phyloP scores from a whole-genome alignment of 2,888 invertebrate genomes.

The Lithophane semibrunnea region DNA sequence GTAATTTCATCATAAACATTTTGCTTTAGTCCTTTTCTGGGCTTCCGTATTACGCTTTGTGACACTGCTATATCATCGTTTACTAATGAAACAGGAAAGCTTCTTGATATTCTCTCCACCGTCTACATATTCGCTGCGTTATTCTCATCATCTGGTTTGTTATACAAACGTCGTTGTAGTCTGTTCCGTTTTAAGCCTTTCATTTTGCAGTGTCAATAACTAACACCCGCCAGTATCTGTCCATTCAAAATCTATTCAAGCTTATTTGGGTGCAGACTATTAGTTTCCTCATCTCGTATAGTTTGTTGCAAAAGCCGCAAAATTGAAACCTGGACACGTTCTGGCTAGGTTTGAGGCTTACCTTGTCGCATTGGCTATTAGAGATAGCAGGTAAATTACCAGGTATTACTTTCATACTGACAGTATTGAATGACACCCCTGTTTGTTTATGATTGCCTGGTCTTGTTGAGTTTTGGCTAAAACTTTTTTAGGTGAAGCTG shows the following conservation, averaged over 20 bases:
- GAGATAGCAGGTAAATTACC: constrained; percentile 2
- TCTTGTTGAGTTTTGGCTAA: background rate
- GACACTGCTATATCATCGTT: background rate
- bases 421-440: background rate
- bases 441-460: background rate
- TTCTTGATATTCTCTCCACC: background rate
- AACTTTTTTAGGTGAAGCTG: background rate
- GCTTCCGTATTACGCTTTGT: background rate
- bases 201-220: background rate
- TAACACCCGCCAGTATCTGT: background rate
- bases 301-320: constrained; percentile 34
- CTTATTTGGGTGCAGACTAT: constrained; percentile 8
- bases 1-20: background rate
- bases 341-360: constrained; percentile 16
- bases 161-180: background rate
- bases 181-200: background rate
- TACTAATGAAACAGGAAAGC: background rate
- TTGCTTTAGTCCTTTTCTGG: background rate
- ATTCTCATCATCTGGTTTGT: background rate
- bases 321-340: constrained; percentile 48
- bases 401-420: constrained; percentile 11
- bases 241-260: background rate
- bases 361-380: constrained; percentile 23
- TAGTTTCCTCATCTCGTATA: background rate
- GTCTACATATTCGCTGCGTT: background rate